Evolutionary conservation across 2,888 invertebrate species (phyloP).

Genomic region (Shargacucullia verbasci): DNA sequence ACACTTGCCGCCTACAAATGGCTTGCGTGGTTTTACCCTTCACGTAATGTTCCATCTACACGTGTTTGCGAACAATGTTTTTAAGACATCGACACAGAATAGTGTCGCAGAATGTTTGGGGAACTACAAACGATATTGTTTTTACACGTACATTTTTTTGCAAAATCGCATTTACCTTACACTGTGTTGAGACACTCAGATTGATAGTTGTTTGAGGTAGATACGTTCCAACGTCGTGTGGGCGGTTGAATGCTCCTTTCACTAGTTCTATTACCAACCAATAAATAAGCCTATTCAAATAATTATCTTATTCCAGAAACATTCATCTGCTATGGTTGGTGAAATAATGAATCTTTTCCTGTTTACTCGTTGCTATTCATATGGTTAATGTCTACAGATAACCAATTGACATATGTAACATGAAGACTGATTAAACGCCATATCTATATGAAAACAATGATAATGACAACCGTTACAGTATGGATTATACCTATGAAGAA

Average conservation of each 20-base stretch:
- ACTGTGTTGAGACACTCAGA: slow-evolving; percentile 8
- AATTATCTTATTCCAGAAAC: slow-evolving; percentile 45
- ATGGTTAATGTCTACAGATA: slow-evolving; percentile 23
- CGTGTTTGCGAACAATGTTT: slow-evolving; percentile 61
- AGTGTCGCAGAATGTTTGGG: slow-evolving; percentile 25
- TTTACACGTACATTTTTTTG: slow-evolving; percentile 30
- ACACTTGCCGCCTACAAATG: slow-evolving; percentile 82
- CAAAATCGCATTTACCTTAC: slow-evolving; percentile 16
- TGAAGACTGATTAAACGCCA: too few species aligned
- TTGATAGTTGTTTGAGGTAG: slow-evolving; percentile 16
- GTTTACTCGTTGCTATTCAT: slow-evolving; percentile 20
- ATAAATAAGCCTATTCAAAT: slow-evolving; percentile 31
- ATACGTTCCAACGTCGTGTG: slow-evolving; percentile 20
- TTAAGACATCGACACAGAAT: slow-evolving; percentile 52
- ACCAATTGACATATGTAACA: slow-evolving; percentile 5
- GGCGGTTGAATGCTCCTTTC: slow-evolving; percentile 46
- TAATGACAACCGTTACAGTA: too few species aligned
- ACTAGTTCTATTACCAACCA: slow-evolving; percentile 38
- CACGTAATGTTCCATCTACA: slow-evolving; percentile 57
- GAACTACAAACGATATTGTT: slow-evolving; percentile 36
- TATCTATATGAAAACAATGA: too few species aligned
- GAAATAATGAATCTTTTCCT: slow-evolving; percentile 28
- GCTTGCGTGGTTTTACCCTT: slow-evolving; percentile 69
- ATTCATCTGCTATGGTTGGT: slow-evolving; percentile 9
- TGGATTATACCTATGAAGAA: not conserved